phyloP scores from a whole-genome alignment of 2,113 vertebrate species.

The Globicephala melas region DNA sequence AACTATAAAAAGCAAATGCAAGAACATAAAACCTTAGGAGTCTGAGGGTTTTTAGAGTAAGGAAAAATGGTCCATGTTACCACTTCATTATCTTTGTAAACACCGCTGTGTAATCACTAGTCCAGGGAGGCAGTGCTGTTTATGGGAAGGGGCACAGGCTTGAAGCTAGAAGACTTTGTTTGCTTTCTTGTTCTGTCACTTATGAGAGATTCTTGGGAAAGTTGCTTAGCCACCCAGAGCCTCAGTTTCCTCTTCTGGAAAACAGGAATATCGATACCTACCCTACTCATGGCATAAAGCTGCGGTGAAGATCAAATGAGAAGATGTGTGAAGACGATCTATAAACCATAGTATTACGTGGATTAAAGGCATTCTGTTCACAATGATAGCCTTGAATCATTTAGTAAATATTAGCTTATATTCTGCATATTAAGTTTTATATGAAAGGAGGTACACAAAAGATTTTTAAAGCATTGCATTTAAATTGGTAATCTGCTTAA shows the following conservation, averaged over 20 bases:
- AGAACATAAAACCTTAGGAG: constrained; percentile 38
- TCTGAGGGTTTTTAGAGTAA: constrained; percentile 18
- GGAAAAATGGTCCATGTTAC: background rate
- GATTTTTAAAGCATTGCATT: background rate
- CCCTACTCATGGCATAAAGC: background rate
- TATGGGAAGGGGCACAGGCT: background rate
- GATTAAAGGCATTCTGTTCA: background rate
- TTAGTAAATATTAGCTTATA: background rate
- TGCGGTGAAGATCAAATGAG: background rate
- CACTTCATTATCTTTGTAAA: constrained; percentile 21
- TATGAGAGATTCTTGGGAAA: background rate
- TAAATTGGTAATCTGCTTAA: background rate
- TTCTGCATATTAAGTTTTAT: background rate
- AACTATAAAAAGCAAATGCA: constrained; percentile 27
- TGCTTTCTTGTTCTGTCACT: background rate
- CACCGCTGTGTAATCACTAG: background rate
- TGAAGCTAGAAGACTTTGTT: background rate
- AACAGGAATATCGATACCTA: background rate
- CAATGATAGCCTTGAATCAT: background rate
- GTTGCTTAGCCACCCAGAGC: background rate
- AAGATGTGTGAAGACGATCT: background rate
- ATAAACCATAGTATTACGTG: background rate
- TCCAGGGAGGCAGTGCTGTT: background rate
- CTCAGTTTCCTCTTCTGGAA: background rate
- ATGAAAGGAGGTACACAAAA: background rate